A percentile compares a stretch with the other conserved stretches of the same genome.
phyloP scores from a whole-genome alignment of 1,140 invertebrate genomes.

The Cryptotermes secundus region DNA sequence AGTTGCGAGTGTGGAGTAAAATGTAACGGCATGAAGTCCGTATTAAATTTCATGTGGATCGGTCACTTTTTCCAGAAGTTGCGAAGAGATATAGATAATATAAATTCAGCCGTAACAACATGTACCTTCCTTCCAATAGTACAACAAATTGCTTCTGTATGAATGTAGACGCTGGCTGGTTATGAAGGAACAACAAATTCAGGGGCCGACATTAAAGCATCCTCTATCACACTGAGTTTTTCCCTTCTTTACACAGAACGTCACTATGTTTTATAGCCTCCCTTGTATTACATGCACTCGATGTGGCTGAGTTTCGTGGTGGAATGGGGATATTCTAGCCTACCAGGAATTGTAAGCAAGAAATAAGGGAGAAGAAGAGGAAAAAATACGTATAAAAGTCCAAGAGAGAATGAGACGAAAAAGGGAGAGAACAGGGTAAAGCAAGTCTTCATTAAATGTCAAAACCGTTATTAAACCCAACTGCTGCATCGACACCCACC shows the following conservation, averaged over 20 bases:
- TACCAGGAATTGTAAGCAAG: constrained; percentile 6
- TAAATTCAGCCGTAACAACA: too few species aligned
- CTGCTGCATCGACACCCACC: not conserved
- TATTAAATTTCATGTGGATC: too few species aligned
- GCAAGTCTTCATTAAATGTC: constrained; percentile 25
- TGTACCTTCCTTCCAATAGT: too few species aligned
- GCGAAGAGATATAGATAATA: too few species aligned
- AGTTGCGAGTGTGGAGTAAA: too few species aligned
- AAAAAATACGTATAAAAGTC: not conserved
- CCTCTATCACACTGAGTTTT: not conserved
- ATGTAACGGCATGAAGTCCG: too few species aligned
- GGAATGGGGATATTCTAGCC: not conserved
- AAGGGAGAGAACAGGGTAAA: constrained; percentile 13
- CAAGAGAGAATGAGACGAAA: not conserved
- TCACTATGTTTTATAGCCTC: not conserved
- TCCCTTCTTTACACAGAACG: not conserved
- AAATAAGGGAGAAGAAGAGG: constrained; percentile 4
- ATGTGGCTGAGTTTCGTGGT: not conserved
- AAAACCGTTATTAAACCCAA: constrained; percentile 28
- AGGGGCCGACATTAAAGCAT: not conserved
- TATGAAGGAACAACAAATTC: too few species aligned
- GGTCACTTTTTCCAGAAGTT: too few species aligned
- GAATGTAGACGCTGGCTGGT: too few species aligned
- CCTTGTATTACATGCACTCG: constrained; percentile 11
- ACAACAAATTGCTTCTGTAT: too few species aligned